phyloP scores from a whole-genome alignment of 92 coral and sea anemone species.

The Siderastrea siderea region DNA sequence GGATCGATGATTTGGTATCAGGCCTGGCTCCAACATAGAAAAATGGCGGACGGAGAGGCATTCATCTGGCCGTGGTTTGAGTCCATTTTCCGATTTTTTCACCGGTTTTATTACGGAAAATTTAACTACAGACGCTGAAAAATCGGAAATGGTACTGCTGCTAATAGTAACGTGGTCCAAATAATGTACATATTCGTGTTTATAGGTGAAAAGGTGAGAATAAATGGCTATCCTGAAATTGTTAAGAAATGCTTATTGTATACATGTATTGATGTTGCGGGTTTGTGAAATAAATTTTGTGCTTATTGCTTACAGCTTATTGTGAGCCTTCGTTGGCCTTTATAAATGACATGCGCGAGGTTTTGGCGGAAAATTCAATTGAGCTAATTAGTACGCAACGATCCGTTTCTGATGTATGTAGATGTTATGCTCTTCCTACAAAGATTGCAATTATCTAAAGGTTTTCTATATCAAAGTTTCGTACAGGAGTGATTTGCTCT shows the following conservation, averaged over 20 bases:
- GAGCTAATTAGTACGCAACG: too few species aligned
- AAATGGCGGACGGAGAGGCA: too few species aligned
- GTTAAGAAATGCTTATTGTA: background rate
- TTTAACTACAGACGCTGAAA: too few species aligned
- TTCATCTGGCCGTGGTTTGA: too few species aligned
- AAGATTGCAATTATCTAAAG: too few species aligned
- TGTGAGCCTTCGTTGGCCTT: conserved; percentile 19
- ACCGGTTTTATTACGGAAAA: too few species aligned
- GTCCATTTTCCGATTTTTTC: too few species aligned
- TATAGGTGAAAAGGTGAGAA: conserved; percentile 8
- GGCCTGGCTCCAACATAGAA: too few species aligned
- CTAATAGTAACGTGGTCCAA: background rate
- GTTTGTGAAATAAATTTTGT: background rate
- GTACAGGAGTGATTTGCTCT: background rate
- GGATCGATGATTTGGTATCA: too few species aligned
- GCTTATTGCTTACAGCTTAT: conserved; percentile 13
- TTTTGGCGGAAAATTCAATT: background rate
- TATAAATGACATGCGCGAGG: conserved; percentile 9
- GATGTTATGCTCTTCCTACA: too few species aligned
- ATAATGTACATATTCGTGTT: background rate
- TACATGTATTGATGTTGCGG: background rate
- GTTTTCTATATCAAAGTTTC: conserved; percentile 6
- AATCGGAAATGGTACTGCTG: background rate
- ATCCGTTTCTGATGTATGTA: too few species aligned
- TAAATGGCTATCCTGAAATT: background rate